Evolutionary conservation across 2,113 vertebrate species (phyloP), one percentile per base, ranked within the genome.

Genomic region (Apodemus speciosus): DNA sequence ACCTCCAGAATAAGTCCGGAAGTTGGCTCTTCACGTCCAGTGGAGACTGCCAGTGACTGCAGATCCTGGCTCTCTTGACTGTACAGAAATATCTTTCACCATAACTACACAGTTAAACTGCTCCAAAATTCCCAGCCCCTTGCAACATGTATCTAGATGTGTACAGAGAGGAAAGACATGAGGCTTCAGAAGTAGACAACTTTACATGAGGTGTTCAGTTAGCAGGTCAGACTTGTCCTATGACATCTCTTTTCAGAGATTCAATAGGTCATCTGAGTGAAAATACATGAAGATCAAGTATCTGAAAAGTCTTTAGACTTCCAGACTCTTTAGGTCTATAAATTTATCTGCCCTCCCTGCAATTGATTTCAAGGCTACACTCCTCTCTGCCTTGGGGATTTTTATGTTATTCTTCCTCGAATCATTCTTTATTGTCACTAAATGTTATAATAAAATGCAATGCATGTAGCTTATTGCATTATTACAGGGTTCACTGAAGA

Each of bases 351-450:
- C 38, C 14, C 88, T 92, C 60, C 3, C 10, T 88, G 75, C 88
- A 81, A 53, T 90, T 84, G 94, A 93, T 94, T 93, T 92, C 94
- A 94, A 95, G 85, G 81, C 93, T 84, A 90, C 14, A 13, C 27
- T 93, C 95, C 46, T 96, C 58, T 96, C 43, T 96, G 93, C 89
- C 93, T 93, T 88, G 72, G 89, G 92, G 87, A 32, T 77, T 96
- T 96, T 96, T 40, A 89, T 90, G 96, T 94, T 93, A 62, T 95
- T 93, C 43, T 81, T 94, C 71, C 73, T 90, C 40, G 92, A 96
- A 96, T 92, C 51, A 96, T 92, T 93, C 90, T 95, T 95, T 93
- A 94, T 97, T 94, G 86, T 92, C 93, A 95, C 89, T 90, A 94
- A 94, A 68, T 95, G 93, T 93, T 85, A 71, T 62, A 94, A 95